A percentile compares a stretch with the other conserved stretches of the same genome.
phyloP scores from a whole-genome alignment of 2,797 vertebrate genomes.

The Aulostomus chinensis region DNA sequence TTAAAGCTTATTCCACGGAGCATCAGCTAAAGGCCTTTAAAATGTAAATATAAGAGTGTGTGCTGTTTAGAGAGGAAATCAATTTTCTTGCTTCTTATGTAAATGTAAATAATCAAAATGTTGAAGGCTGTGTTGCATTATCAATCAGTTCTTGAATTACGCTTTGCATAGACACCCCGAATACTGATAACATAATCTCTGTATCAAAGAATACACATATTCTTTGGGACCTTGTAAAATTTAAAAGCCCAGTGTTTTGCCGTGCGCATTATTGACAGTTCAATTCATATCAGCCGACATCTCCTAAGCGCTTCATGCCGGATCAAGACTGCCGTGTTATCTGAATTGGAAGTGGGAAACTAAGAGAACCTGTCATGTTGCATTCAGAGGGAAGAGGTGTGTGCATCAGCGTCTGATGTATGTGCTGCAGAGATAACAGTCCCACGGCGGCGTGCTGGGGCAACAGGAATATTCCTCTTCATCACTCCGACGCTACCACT shows the following conservation, averaged over 20 bases:
- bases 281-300: slow-evolving; percentile 77
- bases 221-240: slow-evolving; percentile 53
- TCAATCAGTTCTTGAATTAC: slow-evolving; percentile 61
- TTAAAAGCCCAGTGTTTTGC: slow-evolving; percentile 56
- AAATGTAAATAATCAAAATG: slow-evolving; percentile 69
- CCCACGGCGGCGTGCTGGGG: slow-evolving; percentile 51
- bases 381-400: slow-evolving; percentile 71
- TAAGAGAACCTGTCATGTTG: slow-evolving; percentile 76
- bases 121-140: slow-evolving; percentile 51
- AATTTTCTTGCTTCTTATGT: slow-evolving; percentile 69
- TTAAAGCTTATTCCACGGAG: slow-evolving; percentile 22
- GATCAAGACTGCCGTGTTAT: slow-evolving; percentile 68
- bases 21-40: slow-evolving; percentile 37
- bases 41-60: slow-evolving; percentile 56
- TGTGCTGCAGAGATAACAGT: slow-evolving; percentile 72
- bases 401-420: slow-evolving; percentile 66
- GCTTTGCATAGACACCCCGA: slow-evolving; percentile 33
- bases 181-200: slow-evolving; percentile 68
- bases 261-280: slow-evolving; percentile 68
- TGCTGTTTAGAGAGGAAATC: slow-evolving; percentile 60
- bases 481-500: slow-evolving; percentile 53
- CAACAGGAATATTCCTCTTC: slow-evolving; percentile 66
- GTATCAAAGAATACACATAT: slow-evolving; percentile 64
- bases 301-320: slow-evolving; percentile 66
- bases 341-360: slow-evolving; percentile 69